Conservation (phyloP, 2,113 vertebrate genomes). For the Anhinga anhinga region DNA sequence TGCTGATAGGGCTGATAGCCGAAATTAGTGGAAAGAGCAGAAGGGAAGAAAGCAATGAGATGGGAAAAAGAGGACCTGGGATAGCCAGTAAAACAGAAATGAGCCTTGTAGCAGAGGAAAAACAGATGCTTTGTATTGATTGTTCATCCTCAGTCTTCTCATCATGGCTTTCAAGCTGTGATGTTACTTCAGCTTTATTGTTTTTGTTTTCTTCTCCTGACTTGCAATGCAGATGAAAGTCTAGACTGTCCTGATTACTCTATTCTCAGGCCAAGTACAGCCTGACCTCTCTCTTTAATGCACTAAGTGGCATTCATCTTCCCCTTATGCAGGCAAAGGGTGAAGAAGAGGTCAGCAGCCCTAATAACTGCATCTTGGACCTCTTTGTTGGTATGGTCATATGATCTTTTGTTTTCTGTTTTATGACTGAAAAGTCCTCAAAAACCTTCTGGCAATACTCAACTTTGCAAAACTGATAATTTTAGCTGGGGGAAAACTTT, state of each 20-base stretch:
- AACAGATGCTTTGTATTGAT: neutral
- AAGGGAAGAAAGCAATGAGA: neutral
- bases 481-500: neutral
- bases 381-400: neutral
- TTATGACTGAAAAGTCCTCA: constrained; percentile 27
- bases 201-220: neutral
- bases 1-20: neutral
- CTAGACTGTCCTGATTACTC: neutral
- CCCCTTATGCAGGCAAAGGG: neutral
- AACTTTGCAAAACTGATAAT: neutral
- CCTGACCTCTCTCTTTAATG: neutral
- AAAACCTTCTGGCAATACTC: neutral
- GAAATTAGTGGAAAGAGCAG: neutral
- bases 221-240: neutral
- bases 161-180: constrained; percentile 4
- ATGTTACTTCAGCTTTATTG: neutral
- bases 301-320: constrained; percentile 2
- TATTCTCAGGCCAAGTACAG: constrained; percentile 8
- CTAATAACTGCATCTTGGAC: neutral
- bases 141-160: neutral
- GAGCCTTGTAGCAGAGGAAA: neutral
- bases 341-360: constrained; percentile 22
- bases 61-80: neutral
- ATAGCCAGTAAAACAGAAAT: neutral
- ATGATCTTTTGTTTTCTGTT: constrained; percentile 27